These are phyloP conservation scores for Polyommatus iphigenia DNA, from an alignment of 2,888 invertebrate genomes.

Conservation along the genomic window DNA sequence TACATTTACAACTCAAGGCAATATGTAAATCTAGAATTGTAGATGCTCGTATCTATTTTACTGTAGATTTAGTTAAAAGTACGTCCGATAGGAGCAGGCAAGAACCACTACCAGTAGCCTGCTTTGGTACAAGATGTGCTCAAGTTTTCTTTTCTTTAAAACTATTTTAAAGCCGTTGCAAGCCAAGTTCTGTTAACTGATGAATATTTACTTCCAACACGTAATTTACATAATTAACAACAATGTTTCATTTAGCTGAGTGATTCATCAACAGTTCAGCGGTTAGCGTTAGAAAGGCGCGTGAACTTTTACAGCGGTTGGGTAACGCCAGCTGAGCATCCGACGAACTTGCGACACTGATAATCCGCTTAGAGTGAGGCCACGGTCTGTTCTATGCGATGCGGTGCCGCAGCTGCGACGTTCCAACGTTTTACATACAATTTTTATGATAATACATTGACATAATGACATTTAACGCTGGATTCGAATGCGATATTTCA, in stretches of 20 bases:
- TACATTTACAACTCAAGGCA: not conserved
- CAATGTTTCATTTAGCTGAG: not conserved
- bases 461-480: too few species aligned
- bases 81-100: not conserved
- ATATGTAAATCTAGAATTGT: not conserved
- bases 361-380: constrained; percentile 34
- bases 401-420: not conserved
- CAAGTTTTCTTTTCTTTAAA: too few species aligned
- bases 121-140: too few species aligned
- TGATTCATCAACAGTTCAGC: not conserved
- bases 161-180: too few species aligned
- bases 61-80: not conserved
- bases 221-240: not conserved
- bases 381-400: not conserved
- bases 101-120: too few species aligned
- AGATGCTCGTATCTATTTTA: not conserved
- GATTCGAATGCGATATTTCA: too few species aligned
- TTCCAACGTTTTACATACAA: not conserved
- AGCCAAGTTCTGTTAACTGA: too few species aligned
- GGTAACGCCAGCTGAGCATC: constrained; percentile 1
- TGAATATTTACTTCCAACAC: not conserved
- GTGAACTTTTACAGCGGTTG: constrained; percentile 23
- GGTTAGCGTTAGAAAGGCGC: constrained; percentile 13
- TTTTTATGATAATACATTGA: too few species aligned
- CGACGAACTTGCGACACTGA: not conserved